Evolutionary conservation across 1,140 invertebrate genomes (phyloP).

Genomic region (Maconellicoccus hirsutus): DNA sequence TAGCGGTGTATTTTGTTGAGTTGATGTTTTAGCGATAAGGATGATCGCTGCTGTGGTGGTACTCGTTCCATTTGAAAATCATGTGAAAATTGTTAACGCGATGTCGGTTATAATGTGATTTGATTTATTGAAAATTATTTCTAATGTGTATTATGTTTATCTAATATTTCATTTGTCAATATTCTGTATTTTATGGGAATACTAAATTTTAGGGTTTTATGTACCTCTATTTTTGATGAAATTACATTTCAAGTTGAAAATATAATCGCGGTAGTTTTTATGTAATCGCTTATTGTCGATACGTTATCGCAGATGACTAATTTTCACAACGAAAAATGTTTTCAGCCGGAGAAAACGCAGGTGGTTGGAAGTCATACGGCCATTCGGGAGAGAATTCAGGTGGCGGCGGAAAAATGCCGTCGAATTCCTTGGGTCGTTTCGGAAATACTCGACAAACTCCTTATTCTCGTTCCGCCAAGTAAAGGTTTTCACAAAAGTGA

Average conservation of each 20-base stretch:
- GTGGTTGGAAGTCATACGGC: constrained; percentile 7
- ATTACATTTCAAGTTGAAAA: too few species aligned
- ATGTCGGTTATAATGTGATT: too few species aligned
- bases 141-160: background rate
- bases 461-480: background rate
- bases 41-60: background rate
- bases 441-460: constrained; percentile 1
- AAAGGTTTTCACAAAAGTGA: background rate
- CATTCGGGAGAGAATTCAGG: background rate
- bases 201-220: too few species aligned
- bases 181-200: background rate
- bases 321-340: background rate
- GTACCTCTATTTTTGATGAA: background rate
- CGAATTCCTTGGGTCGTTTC: background rate
- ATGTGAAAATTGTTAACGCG: background rate
- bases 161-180: background rate
- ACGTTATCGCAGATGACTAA: background rate
- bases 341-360: constrained; percentile 7
- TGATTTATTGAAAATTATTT: background rate
- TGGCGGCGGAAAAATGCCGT: background rate
- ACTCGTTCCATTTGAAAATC: background rate
- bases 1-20: background rate
- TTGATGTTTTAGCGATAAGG: too few species aligned
- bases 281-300: too few species aligned
- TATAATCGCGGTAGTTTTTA: too few species aligned